Base-by-base conservation (phyloP, 2,888 invertebrate genomes). In the Elmis aenea region DNA sequence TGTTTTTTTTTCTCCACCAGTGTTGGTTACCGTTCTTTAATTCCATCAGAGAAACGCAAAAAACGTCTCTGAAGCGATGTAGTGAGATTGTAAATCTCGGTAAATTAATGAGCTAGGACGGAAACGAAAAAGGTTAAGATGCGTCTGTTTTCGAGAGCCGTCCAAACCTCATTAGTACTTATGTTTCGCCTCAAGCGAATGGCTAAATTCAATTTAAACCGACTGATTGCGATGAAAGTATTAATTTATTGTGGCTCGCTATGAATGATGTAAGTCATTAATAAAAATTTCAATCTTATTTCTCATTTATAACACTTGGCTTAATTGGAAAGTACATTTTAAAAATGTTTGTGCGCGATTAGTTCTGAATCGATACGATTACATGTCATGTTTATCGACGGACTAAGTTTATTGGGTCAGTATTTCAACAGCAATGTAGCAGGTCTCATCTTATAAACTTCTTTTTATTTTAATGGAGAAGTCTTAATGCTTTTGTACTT, bases 191-290 rank as follows among this genome's bases (percentile, higher is more conserved):
- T 48, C 25, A 14, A 38, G 48, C 48, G n/a, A 35, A 35, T 38
- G 38, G 40, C 34, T 48, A 46, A 50, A 61, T 62, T 62, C 58
- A 59, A 62, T 61, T 63, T 58, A 56, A 58, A 56, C 47, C 54
- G 54, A 51, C 58, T 57, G 59, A 60, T 59, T 59, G 61, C 59
- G 63, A 53, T 61, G 62, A 63, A 63, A 64, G 61, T 62, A 63
- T 58, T 59, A 62, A 64, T 63, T 62, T 60, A 62, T 62, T 57
- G 57, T 57, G 47, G 52, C 47, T 52, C 50, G 54, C 50, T 32
- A 46, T 54, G 54, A 60, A 52, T 55, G 53, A 60, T 60, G 58
- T 41, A 34, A 24, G 53, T 53, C 50, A 58, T 59, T 57, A 61
- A 61, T 59, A 58, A 58, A 58, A 53, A 55, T 52, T 58, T 54